Conservation (phyloP, 2,888 invertebrate genomes). For the Cheilosia variabilis region DNA sequence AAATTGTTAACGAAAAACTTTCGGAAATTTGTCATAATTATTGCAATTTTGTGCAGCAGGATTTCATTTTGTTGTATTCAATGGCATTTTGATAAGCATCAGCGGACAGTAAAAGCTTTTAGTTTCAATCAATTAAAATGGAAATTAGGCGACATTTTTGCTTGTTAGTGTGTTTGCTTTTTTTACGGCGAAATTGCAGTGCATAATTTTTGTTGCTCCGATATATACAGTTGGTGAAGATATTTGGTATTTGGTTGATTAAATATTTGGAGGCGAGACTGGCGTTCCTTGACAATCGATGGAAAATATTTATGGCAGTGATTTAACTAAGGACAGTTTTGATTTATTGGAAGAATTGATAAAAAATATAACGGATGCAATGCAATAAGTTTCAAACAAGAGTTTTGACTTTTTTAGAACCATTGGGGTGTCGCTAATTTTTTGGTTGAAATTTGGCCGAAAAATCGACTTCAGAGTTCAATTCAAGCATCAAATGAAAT, state of each 20-base stretch:
- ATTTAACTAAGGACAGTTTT: too few species aligned
- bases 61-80: constrained; percentile 18
- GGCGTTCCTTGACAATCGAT: neutral
- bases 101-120: constrained; percentile 44
- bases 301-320: too few species aligned
- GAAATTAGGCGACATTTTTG: constrained; percentile 40
- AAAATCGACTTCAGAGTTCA: too few species aligned
- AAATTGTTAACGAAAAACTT: constrained; percentile 23
- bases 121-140: constrained; percentile 65
- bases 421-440: too few species aligned
- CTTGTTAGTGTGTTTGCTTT: constrained; percentile 7
- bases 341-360: too few species aligned
- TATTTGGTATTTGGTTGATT: neutral
- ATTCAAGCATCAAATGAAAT: too few species aligned
- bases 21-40: constrained; percentile 71
- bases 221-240: neutral
- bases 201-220: neutral
- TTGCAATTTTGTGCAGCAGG: constrained; percentile 52
- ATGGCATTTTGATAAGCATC: constrained; percentile 55
- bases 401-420: too few species aligned
- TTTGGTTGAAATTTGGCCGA: too few species aligned
- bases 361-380: too few species aligned
- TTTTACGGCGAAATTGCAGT: neutral
- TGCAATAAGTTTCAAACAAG: too few species aligned
- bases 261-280: neutral